phyloP scores from a whole-genome alignment of 2,888 invertebrate species.

The Phortica okadai region DNA sequence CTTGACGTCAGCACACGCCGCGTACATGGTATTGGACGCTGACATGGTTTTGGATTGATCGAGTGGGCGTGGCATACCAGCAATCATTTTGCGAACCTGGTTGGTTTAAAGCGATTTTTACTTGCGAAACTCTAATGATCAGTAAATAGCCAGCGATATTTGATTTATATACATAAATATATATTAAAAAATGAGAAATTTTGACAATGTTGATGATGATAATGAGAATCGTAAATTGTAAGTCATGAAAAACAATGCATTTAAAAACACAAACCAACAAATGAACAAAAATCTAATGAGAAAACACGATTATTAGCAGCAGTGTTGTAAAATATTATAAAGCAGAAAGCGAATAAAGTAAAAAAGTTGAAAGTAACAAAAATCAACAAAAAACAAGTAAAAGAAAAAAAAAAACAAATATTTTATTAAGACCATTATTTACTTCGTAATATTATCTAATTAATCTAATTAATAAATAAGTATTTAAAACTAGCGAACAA shows the following conservation, averaged over 20 bases:
- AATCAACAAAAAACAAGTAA: neutral
- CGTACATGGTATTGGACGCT: neutral
- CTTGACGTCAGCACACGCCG: neutral
- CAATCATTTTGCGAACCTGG: neutral
- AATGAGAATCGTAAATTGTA: slow-evolving; percentile 47
- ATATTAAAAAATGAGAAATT: slow-evolving; percentile 40
- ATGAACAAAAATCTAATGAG: slow-evolving; percentile 53
- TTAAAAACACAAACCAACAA: slow-evolving; percentile 61
- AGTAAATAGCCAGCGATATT: neutral
- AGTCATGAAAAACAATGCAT: slow-evolving; percentile 72
- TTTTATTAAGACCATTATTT: slow-evolving; percentile 32
- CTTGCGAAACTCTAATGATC: no score
- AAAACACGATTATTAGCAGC: neutral
- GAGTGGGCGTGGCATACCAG: no score
- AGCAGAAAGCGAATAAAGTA: slow-evolving; percentile 33
- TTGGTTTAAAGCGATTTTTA: neutral
- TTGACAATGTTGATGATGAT: slow-evolving; percentile 30
- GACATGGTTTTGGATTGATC: no score
- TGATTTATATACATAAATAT: neutral
- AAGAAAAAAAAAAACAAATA: slow-evolving; percentile 1
- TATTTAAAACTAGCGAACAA: slow-evolving; percentile 49
- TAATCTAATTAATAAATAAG: slow-evolving; percentile 35
- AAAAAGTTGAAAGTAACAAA: neutral
- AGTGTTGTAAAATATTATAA: neutral
- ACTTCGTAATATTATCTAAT: slow-evolving; percentile 23